Percentiles rank a stretch among this genome's conserved stretches.
phyloP scores from a whole-genome alignment of 2,888 invertebrate species.

The Platerodrilus igneus region DNA sequence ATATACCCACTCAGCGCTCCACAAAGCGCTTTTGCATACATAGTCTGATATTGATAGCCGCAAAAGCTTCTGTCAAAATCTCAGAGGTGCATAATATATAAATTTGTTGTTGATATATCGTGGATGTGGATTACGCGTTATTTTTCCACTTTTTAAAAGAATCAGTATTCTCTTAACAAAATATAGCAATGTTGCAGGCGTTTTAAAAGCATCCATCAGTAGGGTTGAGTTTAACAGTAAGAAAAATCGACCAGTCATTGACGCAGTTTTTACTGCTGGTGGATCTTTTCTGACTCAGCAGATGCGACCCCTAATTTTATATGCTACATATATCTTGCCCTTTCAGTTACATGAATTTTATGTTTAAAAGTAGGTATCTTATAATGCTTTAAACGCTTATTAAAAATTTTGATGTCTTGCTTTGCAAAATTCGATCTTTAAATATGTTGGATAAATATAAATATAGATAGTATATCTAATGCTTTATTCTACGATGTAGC shows the following conservation, averaged over 20 bases:
- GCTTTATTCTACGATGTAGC: too few relatives aligned
- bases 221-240: slow-evolving; percentile 8
- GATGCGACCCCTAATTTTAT: slow-evolving; percentile 44
- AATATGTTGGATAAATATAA: too few relatives aligned
- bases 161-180: neutral
- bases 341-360: slow-evolving; percentile 18
- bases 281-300: slow-evolving; percentile 46
- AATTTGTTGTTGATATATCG: slow-evolving; percentile 25
- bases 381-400: too few relatives aligned
- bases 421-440: too few relatives aligned
- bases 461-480: too few relatives aligned
- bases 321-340: slow-evolving; percentile 45
- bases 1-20: slow-evolving; percentile 46
- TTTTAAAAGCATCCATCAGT: slow-evolving; percentile 10
- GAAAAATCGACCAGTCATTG: slow-evolving; percentile 40
- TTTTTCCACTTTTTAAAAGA: too few relatives aligned
- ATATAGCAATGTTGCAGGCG: neutral
- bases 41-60: slow-evolving; percentile 45
- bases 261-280: slow-evolving; percentile 40
- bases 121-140: neutral
- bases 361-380: too few relatives aligned
- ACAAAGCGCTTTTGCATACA: slow-evolving; percentile 39
- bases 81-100: slow-evolving; percentile 40
- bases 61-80: slow-evolving; percentile 48
- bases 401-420: too few relatives aligned